Conservation (phyloP, 1,140 invertebrate genomes). For the Hylaeus volcanicus region DNA sequence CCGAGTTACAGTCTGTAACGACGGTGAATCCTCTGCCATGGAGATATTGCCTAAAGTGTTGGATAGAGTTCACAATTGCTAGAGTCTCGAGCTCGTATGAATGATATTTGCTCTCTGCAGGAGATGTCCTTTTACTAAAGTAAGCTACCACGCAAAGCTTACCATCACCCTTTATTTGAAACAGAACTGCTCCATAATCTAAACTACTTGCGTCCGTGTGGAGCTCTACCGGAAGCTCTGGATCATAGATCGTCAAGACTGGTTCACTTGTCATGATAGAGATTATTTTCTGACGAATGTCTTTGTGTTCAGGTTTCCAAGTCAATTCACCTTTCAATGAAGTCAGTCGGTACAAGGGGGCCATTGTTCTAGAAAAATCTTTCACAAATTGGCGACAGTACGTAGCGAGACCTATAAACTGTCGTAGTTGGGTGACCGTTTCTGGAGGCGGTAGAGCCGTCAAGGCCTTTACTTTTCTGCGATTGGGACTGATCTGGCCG, state of each 20-base stretch:
- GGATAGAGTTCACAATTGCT: not conserved
- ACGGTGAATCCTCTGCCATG: constrained; percentile 53
- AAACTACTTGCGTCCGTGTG: constrained; percentile 3
- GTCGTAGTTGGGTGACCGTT: constrained; percentile 63
- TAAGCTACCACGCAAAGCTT: not conserved
- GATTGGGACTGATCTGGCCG: constrained; percentile 54
- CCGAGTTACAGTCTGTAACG: constrained; percentile 70
- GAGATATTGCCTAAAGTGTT: constrained; percentile 69
- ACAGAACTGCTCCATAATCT: not conserved
- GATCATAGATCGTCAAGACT: not conserved
- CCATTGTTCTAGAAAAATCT: constrained; percentile 58
- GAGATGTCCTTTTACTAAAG: not conserved
- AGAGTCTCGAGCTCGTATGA: constrained; percentile 7
- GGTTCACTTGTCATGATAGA: not conserved
- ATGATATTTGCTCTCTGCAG: constrained; percentile 2
- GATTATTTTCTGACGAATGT: not conserved
- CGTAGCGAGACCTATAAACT: constrained; percentile 61
- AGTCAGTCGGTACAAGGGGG: constrained; percentile 52
- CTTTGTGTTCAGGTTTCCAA: constrained; percentile 4
- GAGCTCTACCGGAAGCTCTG: not conserved
- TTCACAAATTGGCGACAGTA: constrained; percentile 70
- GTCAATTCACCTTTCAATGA: not conserved
- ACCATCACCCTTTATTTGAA: not conserved
- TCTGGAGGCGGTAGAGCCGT: constrained; percentile 51
- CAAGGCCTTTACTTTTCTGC: constrained; percentile 48